Base-by-base conservation (phyloP, 2,797 vertebrate species). In the Anas bahamensis region DNA sequence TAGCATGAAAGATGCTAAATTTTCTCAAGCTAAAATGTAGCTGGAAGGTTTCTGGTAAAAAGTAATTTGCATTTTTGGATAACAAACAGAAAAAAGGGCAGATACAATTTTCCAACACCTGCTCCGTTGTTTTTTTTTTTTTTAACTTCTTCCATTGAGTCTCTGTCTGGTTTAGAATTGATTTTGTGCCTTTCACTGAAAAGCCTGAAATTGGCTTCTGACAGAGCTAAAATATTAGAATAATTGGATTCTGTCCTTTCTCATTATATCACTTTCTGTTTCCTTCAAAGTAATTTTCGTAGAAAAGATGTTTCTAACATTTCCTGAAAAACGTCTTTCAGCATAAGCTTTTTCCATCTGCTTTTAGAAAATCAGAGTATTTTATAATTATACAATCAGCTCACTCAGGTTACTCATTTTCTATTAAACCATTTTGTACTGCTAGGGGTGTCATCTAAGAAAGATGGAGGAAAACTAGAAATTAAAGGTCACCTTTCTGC, bases 31-130 rank as follows among this genome's bases (percentile, higher is more conserved):
- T 81, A 83, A 86, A 83, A 78, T 44, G 50, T 90, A 86, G 63
- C 82, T 86, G 68, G 56, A 95, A 86, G 60, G 23, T 88, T 93
- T 90, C 87, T 91, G 82, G 71, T 89, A 86, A 88, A 90, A 95
- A 91, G 41, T 35, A 89, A 73, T 92, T 95, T 91, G 76, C 70
- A 78, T 87, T 96, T 95, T 87, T 95, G 93, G 79, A 89, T 79
- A 94, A 89, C 76, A 95, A 93, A 82, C 60, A 88, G 79, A 61
- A 83, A 94, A 85, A 96, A 88, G 33, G 82, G 79, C 85, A 86
- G 87, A 92, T 90, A 86, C 33, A 82, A 74, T 94, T 94, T 96
- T 95, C 94, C 74, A 86, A 37, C 89, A 95, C 90, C 90, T 97
- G 92, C 64, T 95, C 66, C 1, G 8, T 7, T 46, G 39, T 41